Evolutionary conservation across 2,113 vertebrate genomes (phyloP).

Genomic region (Paracanthobrama guichenoti): DNA sequence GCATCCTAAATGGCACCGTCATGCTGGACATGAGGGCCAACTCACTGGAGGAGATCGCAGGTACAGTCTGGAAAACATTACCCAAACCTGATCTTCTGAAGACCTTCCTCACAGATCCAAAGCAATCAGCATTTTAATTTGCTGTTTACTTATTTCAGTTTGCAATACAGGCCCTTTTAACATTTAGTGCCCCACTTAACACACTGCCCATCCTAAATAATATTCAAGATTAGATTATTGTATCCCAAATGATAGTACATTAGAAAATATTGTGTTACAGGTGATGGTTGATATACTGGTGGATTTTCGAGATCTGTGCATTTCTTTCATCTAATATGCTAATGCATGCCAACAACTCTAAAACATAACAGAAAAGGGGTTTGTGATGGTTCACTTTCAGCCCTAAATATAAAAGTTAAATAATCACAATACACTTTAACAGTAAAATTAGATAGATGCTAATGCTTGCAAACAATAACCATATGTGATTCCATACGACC

Average conservation of each 20-base stretch:
- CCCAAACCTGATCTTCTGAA: not conserved
- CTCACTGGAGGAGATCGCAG: constrained; percentile 96
- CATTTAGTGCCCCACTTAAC: not conserved
- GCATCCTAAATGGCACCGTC: constrained; percentile 96
- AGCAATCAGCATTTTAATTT: not conserved
- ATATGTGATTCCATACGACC: too few species aligned
- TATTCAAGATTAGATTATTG: not conserved
- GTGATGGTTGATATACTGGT: not conserved
- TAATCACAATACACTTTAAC: too few species aligned
- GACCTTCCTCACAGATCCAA: not conserved
- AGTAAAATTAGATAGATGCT: too few species aligned
- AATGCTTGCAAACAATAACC: too few species aligned
- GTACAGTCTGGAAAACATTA: constrained; percentile 65
- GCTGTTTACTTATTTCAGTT: not conserved
- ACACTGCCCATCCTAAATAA: too few species aligned
- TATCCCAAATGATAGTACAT: not conserved
- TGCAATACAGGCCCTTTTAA: not conserved
- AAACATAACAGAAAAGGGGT: not conserved
- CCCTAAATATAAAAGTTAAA: too few species aligned
- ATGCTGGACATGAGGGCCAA: constrained; percentile 97
- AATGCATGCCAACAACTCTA: not conserved
- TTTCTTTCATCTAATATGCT: not conserved
- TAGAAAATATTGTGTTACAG: not conserved
- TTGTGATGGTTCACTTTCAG: too few species aligned
- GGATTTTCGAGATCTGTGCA: not conserved